phyloP scores from a whole-genome alignment of 2,797 vertebrate species.

The Apogon talboti region DNA sequence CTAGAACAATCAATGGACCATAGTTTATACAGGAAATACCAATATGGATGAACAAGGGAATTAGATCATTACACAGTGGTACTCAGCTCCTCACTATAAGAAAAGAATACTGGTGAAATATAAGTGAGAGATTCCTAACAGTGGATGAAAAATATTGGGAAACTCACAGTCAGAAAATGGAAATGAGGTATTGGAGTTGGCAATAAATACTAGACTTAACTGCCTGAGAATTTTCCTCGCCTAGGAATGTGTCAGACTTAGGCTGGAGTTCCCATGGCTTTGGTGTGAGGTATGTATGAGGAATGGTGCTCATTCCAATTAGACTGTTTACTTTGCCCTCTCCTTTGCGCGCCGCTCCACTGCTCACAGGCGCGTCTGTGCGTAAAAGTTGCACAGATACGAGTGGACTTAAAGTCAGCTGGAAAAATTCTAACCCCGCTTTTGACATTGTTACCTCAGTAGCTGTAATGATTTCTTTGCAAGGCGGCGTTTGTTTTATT shows the following conservation, averaged over 20 bases:
- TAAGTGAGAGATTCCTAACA: conserved; percentile 59
- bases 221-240: conserved; percentile 80
- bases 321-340: conserved; percentile 81
- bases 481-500: not conserved
- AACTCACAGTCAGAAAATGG: conserved; percentile 76
- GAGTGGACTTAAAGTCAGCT: conserved; percentile 26
- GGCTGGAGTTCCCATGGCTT: conserved; percentile 82
- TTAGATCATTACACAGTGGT: conserved; percentile 69
- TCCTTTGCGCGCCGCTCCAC: conserved; percentile 58
- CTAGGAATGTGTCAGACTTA: conserved; percentile 82
- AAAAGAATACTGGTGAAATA: conserved; percentile 54
- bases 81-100: conserved; percentile 45
- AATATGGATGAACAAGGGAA: conserved; percentile 75
- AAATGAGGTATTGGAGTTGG: conserved; percentile 83
- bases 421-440: conserved; percentile 30
- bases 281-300: conserved; percentile 81
- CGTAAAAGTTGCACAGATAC: conserved; percentile 63
- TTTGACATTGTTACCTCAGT: conserved; percentile 28
- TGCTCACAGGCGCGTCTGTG: conserved; percentile 62
- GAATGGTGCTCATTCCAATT: conserved; percentile 81
- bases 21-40: conserved; percentile 82
- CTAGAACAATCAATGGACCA: conserved; percentile 79
- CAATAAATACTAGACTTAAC: conserved; percentile 76
- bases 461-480: not conserved
- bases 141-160: conserved; percentile 73